Base-by-base conservation (phyloP, 2,113 vertebrate genomes). In the Mormoops blainvillei region DNA sequence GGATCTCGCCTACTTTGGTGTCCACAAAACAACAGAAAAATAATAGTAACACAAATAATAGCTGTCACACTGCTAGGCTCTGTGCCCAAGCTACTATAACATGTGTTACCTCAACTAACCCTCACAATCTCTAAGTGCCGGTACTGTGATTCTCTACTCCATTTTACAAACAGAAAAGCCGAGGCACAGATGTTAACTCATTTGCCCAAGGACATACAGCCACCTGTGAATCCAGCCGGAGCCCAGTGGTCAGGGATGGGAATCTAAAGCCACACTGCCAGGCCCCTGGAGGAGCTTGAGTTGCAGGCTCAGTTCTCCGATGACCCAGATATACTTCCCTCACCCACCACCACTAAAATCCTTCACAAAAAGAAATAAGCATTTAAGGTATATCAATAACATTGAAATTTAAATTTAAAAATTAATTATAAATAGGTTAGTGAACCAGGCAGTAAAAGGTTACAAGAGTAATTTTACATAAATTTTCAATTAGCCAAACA, bases 401-500 rank as follows among this genome's bases (percentile, higher is more conserved):
- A 81, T 82, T 87, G 76, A 73, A 87, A 87, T 71, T 58, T 82
- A 96, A 91, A 68, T 61, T 61, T 61, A 31, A 28, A 61, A 61
- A 14, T 65, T 70, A 86, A 71, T 94, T 41, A 52, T 67, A 9
- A 95, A 86, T 58, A 41, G 89, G 87, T 73, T 83, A 89, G 76
- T 76, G 24, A 96, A 89, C n/a, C 84, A 87, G 38, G 36, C 3
- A 0, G 54, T 50, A 7, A 61, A 95, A 95, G 22, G 56, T 76
- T 94, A 93, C 22, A 94, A 84, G 80, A 84, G 5, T 65, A 91
- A 92, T 67, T 92, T 6, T 65, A 89, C 73, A 91, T 19, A 85
- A 48, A 91, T 91, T 96, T 92, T 36, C 74, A 96, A 92, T 91
- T 77, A 96, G 48, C 28, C 38, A 96, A 91, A 31, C 31, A 73